Evolutionary conservation across 2,113 vertebrate species (phyloP).

Genomic region (Isurus oxyrinchus): DNA sequence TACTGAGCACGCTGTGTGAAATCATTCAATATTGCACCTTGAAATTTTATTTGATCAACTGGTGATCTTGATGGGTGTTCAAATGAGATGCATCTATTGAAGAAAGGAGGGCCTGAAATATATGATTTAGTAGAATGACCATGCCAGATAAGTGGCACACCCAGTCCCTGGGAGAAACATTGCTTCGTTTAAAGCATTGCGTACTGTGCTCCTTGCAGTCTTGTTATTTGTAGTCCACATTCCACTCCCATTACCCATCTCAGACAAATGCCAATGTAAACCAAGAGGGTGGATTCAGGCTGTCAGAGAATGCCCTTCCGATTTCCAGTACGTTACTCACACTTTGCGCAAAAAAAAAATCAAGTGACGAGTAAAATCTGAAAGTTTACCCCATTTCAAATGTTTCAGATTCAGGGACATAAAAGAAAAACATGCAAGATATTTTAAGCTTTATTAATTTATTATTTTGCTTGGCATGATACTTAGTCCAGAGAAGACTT

Average conservation of each 20-base stretch:
- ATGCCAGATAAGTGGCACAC: background rate
- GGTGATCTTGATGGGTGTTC: background rate
- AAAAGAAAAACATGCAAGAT: background rate
- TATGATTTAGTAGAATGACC: background rate
- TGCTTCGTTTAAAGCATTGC: background rate
- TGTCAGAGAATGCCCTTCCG: background rate
- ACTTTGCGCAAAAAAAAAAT: background rate
- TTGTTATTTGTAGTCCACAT: background rate
- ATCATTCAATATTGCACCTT: background rate
- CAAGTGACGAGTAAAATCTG: background rate
- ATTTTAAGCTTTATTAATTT: background rate
- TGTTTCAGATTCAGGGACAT: background rate
- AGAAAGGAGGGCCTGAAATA: background rate
- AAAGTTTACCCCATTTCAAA: background rate
- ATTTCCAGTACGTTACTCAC: background rate
- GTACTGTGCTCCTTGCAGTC: background rate
- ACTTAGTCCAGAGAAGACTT: constrained; percentile 9
- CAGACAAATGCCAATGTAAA: constrained; percentile 8
- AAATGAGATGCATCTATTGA: background rate
- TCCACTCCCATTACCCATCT: constrained; percentile 29
- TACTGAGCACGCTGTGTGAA: background rate
- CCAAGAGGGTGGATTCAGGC: constrained; percentile 15
- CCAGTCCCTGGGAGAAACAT: background rate
- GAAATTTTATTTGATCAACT: background rate
- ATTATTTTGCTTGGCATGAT: background rate